Conservation (phyloP, 2,113 vertebrate species). For the Tretioscincus oriximinensis region DNA sequence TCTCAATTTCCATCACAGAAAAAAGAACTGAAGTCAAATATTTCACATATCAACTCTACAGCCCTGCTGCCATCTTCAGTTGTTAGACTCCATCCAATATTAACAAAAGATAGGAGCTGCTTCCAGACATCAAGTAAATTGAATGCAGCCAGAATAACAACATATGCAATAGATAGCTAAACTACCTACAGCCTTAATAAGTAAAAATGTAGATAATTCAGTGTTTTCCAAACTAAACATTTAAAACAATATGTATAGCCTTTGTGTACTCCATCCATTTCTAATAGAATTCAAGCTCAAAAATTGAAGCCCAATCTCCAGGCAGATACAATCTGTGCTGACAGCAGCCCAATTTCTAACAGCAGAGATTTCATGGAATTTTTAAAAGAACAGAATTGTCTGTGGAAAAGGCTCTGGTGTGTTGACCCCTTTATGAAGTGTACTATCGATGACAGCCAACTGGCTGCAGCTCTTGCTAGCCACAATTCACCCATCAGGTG, state of each 20-base stretch:
- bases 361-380: conserved; percentile 12
- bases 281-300: conserved; percentile 21
- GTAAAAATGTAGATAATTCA: not conserved
- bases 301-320: conserved; percentile 31
- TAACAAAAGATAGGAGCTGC: no score
- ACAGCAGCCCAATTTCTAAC: conserved; percentile 18
- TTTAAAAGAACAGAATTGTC: conserved; percentile 40
- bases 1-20: no score
- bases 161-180: not conserved
- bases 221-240: not conserved
- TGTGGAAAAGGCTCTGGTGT: conserved; percentile 21
- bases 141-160: no score
- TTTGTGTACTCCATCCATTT: not conserved
- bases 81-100: no score
- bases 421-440: conserved; percentile 46
- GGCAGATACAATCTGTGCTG: conserved; percentile 23
- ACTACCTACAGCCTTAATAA: conserved; percentile 7
- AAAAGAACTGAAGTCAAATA: no score
- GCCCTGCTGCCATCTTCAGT: no score
- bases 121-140: no score
- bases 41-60: no score
- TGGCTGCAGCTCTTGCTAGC: conserved; percentile 38
- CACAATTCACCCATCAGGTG: conserved; percentile 53
- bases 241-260: not conserved
- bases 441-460: conserved; percentile 38